A percentile compares a stretch with the other conserved stretches of the same genome.
These are phyloP conservation scores for Eurytoma adleriae DNA, from an alignment of 2,888 invertebrate species.

Conservation along the genomic window DNA sequence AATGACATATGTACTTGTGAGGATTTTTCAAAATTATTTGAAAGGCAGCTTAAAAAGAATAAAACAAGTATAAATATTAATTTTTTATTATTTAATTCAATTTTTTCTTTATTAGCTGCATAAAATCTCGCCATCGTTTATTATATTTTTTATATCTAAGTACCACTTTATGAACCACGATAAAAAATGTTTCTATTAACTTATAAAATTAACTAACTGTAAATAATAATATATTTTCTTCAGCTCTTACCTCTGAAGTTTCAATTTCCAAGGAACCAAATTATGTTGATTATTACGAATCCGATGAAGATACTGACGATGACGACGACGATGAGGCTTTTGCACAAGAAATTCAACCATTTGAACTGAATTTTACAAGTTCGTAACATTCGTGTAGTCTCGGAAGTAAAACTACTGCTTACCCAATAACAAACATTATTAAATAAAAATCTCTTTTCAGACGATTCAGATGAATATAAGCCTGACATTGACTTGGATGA, in stretches of 20 bases:
- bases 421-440: background rate
- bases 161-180: background rate
- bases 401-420: background rate
- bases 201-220: background rate
- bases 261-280: background rate
- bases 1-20: no score
- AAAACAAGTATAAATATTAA: no score
- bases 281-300: conserved; percentile 3
- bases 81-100: background rate
- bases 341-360: conserved; percentile 1
- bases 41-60: no score
- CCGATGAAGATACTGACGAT: conserved; percentile 13
- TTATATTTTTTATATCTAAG: no score
- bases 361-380: conserved; percentile 46
- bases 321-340: background rate
- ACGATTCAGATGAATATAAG: background rate
- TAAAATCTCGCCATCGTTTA: background rate
- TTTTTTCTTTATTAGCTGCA: no score
- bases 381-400: background rate
- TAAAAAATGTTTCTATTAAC: background rate
- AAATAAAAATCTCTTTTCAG: conserved; percentile 13
- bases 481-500: background rate
- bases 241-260: conserved; percentile 13
- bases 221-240: background rate
- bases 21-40: no score